These are phyloP conservation scores for Ophion obscuratus DNA, from an alignment of 2,888 invertebrate genomes.

Conservation along the genomic window DNA sequence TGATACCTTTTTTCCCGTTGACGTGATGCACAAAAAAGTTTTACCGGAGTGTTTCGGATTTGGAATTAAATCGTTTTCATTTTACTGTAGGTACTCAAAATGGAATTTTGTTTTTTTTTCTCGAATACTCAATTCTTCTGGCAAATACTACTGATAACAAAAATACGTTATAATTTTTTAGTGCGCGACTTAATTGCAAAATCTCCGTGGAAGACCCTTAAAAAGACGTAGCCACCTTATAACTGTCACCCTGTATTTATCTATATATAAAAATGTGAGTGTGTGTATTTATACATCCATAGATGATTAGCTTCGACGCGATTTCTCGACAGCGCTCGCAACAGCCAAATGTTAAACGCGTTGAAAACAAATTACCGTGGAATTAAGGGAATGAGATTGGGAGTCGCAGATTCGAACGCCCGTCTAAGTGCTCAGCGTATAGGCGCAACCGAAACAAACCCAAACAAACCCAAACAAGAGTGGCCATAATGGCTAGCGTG, in stretches of 20 bases:
- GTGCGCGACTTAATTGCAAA: not conserved
- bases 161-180: not conserved
- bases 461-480: slow-evolving; percentile 19
- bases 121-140: not conserved
- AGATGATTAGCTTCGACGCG: slow-evolving; percentile 62
- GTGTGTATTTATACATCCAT: slow-evolving; percentile 13
- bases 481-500: slow-evolving; percentile 33
- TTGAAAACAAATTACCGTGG: slow-evolving; percentile 67
- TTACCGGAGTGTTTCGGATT: not conserved
- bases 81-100: not conserved
- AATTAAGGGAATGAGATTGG: slow-evolving; percentile 60
- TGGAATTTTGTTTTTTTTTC: not conserved
- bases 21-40: not conserved
- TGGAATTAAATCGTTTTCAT: not conserved
- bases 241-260: not conserved
- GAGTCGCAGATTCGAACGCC: slow-evolving; percentile 47
- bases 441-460: slow-evolving; percentile 2
- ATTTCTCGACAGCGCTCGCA: slow-evolving; percentile 64
- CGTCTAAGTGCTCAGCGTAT: not conserved
- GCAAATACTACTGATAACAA: not conserved
- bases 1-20: not conserved
- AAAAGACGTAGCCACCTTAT: not conserved
- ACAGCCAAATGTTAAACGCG: slow-evolving; percentile 66
- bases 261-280: not conserved
- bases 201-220: not conserved